A percentile compares a stretch with the other conserved stretches of the same genome.
These are phyloP conservation scores for Drosophila gaucha DNA, from an alignment of 2,888 invertebrate genomes.

Conservation along the genomic window DNA sequence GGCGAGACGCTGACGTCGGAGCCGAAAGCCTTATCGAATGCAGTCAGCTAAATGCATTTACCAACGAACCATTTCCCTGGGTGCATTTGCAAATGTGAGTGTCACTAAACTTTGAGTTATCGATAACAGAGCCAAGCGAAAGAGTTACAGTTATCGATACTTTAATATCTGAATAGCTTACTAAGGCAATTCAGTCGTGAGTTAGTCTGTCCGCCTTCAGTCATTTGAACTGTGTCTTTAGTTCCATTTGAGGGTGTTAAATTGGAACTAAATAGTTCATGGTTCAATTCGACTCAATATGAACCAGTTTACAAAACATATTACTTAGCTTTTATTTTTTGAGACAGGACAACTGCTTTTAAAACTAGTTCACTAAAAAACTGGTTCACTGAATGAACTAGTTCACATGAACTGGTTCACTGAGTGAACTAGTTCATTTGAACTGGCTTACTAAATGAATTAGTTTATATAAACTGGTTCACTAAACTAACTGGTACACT, in stretches of 20 bases:
- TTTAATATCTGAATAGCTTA: background rate
- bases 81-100: constrained; percentile 14
- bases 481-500: background rate
- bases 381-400: background rate
- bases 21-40: constrained; percentile 40
- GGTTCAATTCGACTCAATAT: background rate
- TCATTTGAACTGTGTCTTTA: background rate
- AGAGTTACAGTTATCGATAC: constrained; percentile 9
- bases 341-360: background rate
- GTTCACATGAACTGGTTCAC: background rate
- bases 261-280: background rate
- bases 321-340: no score
- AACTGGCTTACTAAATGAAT: background rate
- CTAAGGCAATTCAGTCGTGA: background rate
- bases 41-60: constrained; percentile 39
- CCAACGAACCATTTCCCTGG: constrained; percentile 22
- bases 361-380: background rate
- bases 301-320: background rate
- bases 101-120: background rate
- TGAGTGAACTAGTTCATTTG: background rate
- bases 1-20: constrained; percentile 12
- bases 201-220: no score
- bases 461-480: background rate
- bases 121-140: background rate
- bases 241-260: background rate